These are phyloP conservation scores for Bagarius yarrelli DNA, from an alignment of 2,113 vertebrate genomes.

Conservation along the genomic window DNA sequence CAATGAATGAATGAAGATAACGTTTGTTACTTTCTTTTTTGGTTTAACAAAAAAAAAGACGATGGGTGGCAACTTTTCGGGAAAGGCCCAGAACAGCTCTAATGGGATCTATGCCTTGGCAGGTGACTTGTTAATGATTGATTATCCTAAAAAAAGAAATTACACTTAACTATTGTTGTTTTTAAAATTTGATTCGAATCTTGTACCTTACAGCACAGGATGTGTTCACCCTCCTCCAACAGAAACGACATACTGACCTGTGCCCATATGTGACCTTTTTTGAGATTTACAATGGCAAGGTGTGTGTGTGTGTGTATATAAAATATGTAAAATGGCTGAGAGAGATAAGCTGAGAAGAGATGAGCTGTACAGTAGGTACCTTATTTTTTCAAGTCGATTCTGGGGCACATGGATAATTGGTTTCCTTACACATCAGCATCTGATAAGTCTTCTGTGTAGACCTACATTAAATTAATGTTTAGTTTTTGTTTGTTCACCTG, in stretches of 20 bases:
- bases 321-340: too few species aligned
- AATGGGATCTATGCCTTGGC: conserved; percentile 93
- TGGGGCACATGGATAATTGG: not conserved
- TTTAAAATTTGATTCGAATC: not conserved
- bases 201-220: conserved; percentile 78
- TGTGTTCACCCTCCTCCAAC: conserved; percentile 82
- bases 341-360: too few species aligned
- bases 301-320: conserved; percentile 51
- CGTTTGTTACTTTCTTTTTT: not conserved
- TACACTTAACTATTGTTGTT: not conserved
- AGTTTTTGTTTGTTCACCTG: not conserved
- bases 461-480: too few species aligned
- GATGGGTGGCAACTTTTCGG: conserved; percentile 91
- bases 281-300: conserved; percentile 98
- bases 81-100: conserved; percentile 81
- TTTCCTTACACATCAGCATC: not conserved
- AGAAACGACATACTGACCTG: conserved; percentile 76
- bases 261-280: conserved; percentile 90
- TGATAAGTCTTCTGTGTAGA: too few species aligned
- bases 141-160: not conserved
- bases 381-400: not conserved
- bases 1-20: not conserved
- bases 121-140: conserved; percentile 70
- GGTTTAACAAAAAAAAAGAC: conserved; percentile 80
- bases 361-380: too few species aligned